Evolutionary conservation across 2,797 vertebrate genomes (phyloP), one percentile per base, ranked within the genome.

Genomic region (Philypnodon macrostomus): DNA sequence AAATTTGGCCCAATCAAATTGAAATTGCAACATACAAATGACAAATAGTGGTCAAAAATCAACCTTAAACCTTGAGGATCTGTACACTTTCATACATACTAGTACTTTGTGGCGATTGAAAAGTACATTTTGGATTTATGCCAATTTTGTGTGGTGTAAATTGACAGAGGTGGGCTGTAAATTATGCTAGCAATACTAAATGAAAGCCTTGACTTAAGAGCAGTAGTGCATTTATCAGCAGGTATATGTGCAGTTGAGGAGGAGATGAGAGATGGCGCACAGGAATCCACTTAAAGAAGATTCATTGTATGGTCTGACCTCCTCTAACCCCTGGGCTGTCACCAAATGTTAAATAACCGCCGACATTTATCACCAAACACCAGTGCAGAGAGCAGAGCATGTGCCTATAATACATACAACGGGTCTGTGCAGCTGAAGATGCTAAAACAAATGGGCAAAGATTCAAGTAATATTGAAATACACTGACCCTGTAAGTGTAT

Each of bases 241-340:
- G 75, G 59, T 74, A 34, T 55, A 44, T 31, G n/a, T n/a, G 56
- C 47, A 2, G 54, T 2, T 56, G 66, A 70, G 19, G 47, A 57
- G 59, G 67, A 24, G 67, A 66, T 61, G 68, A 74, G 47, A 64
- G 70, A 44, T 10, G 58, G 2, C 10, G 21, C 47, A 50, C 69
- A 74, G 67, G 72, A 73, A 72, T 70, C 73, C 75, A 72, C 75
- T 79, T 58, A 75, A 65, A 53, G 62, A 54, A 75, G 75, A 73
- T 12, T 38, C 41, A 79, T 75, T 47, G 53, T 56, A 54, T 27
- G 6, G 18, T 4, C 1, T 2, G 13, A 42, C 36, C 56, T 46
- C 31, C 67, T 64, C 42, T 39, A 64, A 15, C 56, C 76, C 62
- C 54, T 2, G 9, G 1, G 11, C 79, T 70, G 71, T 73, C 69